Base-by-base conservation (phyloP, 37 sponge, comb jelly and placozoan genomes). In the Oopsacas minuta region DNA sequence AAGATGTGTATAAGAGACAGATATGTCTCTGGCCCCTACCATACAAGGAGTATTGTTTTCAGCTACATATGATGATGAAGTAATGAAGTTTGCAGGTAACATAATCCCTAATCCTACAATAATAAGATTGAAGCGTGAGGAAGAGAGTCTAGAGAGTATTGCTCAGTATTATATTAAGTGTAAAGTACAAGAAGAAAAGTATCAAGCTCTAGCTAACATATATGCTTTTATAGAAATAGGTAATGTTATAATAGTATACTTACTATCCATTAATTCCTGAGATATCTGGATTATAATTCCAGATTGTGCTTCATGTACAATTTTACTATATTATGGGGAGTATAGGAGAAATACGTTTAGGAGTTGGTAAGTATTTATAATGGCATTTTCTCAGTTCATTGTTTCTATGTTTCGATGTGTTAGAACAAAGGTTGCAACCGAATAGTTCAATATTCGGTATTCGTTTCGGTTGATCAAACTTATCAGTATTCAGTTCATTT, bases 31-130 rank as follows among this genome's bases (percentile, higher is more conserved):
- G 0, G 38, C 82, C 0, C 7, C 37, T 0, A 32, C 83, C 28
- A 91, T 91, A 52, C 97, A 96, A 82, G 88, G 84, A 61, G 86
- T 92, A 5, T 82, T 96, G 38, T 96, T 96, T 86, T 94, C 94
- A 23, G 97, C 92, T 10, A 96, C 94, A 0, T 96, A 94, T 46
- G 88, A 88, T 82, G 97, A 96, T 36, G 88, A 89, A 30, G 97
- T 94, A 12, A 96, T 92, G 91, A 51, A 52, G 52, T 96, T 96
- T 89, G 97, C 97, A 0, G 28, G 83, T 25, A 35, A 36, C 15
- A 88, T 96, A 53, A 86, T 96, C 7, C 85, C 90, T 0, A 83
- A 94, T 12, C 90, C 97, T 0, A 61, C 88, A 52, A 87, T 91
- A 1, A 89, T 96, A 0, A 36, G 84, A 23, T 83, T 96, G 81